Evolutionary conservation across 2,797 vertebrate species (phyloP).

Genomic region (Discoglossus pictus): DNA sequence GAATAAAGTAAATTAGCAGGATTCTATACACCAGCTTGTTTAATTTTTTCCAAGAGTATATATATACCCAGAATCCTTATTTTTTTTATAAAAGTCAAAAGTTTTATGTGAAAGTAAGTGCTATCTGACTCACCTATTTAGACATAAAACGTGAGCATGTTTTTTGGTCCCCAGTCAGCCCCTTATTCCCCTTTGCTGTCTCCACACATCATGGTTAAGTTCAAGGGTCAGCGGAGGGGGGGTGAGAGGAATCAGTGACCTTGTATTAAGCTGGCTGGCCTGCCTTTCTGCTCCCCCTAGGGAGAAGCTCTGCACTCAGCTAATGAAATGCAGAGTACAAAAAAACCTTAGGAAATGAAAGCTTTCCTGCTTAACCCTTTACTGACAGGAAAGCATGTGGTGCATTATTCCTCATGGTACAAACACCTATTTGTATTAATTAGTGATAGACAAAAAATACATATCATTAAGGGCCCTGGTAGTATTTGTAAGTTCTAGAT

Average conservation of each 20-base stretch:
- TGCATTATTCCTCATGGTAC: slow-evolving; percentile 1
- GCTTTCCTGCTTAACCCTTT: slow-evolving; percentile 36
- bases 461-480: too few relatives aligned
- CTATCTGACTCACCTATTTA: too few relatives aligned
- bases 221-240: slow-evolving; percentile 37
- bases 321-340: slow-evolving; percentile 49
- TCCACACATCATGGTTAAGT: slow-evolving; percentile 45
- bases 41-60: too few relatives aligned
- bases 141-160: too few relatives aligned
- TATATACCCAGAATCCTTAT: too few relatives aligned
- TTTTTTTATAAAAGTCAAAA: too few relatives aligned
- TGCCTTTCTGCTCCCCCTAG: slow-evolving; percentile 34
- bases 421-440: too few relatives aligned
- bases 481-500: too few relatives aligned
- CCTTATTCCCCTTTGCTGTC: slow-evolving; percentile 12
- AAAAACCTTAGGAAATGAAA: slow-evolving; percentile 34
- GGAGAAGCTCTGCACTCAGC: slow-evolving; percentile 21
- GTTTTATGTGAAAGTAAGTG: too few relatives aligned
- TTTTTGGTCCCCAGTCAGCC: slow-evolving; percentile 11
- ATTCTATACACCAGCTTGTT: too few relatives aligned
- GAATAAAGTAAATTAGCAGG: too few relatives aligned
- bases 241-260: slow-evolving; percentile 48
- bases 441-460: too few relatives aligned
- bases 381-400: background rate
- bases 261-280: slow-evolving; percentile 45